Percentiles rank a stretch among this genome's conserved stretches.
These are phyloP conservation scores for Pomatostomus ruficeps DNA, from an alignment of 2,113 vertebrate genomes.

Conservation along the genomic window DNA sequence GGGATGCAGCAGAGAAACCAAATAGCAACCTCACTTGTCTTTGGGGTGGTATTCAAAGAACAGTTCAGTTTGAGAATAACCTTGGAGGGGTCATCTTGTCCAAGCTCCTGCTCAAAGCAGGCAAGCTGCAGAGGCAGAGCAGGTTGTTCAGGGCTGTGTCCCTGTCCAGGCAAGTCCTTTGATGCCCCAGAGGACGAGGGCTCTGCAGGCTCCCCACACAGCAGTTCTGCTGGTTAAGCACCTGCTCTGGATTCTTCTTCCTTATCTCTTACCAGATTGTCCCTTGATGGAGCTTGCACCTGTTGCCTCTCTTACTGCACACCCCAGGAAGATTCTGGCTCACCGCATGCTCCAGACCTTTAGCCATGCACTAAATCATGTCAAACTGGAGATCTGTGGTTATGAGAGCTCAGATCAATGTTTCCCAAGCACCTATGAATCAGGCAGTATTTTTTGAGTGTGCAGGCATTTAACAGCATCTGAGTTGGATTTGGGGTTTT, in stretches of 20 bases:
- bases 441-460: neutral
- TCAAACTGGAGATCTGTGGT: neutral
- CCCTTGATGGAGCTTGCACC: neutral
- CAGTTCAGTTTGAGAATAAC: neutral
- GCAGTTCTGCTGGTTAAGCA: neutral
- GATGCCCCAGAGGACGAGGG: fast-evolving
- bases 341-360: neutral
- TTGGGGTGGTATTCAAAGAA: neutral
- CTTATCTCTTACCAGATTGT: neutral
- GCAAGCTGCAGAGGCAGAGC: neutral
- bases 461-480: neutral
- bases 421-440: neutral
- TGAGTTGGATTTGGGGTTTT: neutral
- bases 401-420: neutral
- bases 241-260: neutral
- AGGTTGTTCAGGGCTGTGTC: neutral
- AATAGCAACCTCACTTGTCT: neutral
- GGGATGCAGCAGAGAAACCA: neutral
- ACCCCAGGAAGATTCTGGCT: neutral
- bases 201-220: neutral
- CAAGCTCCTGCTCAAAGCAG: neutral
- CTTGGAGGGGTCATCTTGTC: neutral
- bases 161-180: neutral
- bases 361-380: neutral
- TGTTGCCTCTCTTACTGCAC: neutral